Conservation (phyloP, 2,888 invertebrate species). For the Siphlonurus alternatus region DNA sequence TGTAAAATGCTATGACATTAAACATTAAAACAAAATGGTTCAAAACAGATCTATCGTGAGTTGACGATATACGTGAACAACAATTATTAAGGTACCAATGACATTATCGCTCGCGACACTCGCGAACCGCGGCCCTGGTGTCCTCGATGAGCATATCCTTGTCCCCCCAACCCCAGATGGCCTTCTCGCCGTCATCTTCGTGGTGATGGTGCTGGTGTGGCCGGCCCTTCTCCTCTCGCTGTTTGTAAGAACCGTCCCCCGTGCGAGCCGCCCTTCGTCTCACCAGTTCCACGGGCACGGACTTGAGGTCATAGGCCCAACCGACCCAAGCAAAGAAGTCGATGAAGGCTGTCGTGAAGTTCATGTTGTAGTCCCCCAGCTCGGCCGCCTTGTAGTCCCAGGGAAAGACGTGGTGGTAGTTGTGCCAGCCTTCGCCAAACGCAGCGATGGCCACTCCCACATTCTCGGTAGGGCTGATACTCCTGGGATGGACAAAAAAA, state of each 20-base stretch:
- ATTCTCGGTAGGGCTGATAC: conserved; percentile 52
- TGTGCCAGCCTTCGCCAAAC: conserved; percentile 85
- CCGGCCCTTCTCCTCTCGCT: conserved; percentile 20
- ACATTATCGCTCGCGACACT: neutral
- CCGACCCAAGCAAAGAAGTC: conserved; percentile 53
- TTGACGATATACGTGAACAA: too few relatives aligned
- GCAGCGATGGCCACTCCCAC: conserved; percentile 50
- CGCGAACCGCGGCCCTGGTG: neutral
- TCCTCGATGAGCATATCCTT: conserved; percentile 55
- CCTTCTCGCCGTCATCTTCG: conserved; percentile 24
- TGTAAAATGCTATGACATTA: too few relatives aligned
- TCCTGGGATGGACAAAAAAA: conserved; percentile 26
- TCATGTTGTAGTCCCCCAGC: conserved; percentile 9
- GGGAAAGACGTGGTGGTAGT: conserved; percentile 86
- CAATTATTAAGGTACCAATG: too few relatives aligned
- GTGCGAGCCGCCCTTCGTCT: conserved; percentile 49
- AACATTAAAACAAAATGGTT: too few relatives aligned
- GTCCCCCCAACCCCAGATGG: conserved; percentile 77
- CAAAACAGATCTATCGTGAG: too few relatives aligned
- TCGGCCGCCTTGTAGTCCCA: conserved; percentile 51
- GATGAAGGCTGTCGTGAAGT: conserved; percentile 40
- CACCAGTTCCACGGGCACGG: conserved; percentile 48
- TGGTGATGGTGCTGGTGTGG: conserved; percentile 26
- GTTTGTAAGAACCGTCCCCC: conserved; percentile 48
- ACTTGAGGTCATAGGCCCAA: conserved; percentile 71